A percentile compares a stretch with the other conserved stretches of the same genome.
phyloP scores from a whole-genome alignment of 2,113 vertebrate genomes.

The Neofelis nebulosa region DNA sequence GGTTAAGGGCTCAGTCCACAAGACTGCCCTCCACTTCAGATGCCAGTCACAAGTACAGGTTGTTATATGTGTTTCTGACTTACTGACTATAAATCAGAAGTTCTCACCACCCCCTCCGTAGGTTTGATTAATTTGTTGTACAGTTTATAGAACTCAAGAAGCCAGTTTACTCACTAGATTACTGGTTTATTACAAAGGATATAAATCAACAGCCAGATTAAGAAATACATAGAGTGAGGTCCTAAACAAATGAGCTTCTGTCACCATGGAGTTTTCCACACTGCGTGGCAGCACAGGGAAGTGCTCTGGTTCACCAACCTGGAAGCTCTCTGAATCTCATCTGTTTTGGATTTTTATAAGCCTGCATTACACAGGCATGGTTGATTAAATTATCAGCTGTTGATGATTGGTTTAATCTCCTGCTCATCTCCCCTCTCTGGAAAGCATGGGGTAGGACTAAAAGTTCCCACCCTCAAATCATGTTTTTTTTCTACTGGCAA shows the following conservation, averaged over 20 bases:
- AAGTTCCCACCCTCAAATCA: background rate
- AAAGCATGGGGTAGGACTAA: background rate
- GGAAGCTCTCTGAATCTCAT: background rate
- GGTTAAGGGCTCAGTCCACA: background rate
- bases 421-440: background rate
- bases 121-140: background rate
- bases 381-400: background rate
- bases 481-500: background rate
- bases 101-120: background rate
- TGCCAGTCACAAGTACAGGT: background rate
- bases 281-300: background rate
- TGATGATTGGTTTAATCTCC: background rate
- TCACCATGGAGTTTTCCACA: background rate
- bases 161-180: background rate
- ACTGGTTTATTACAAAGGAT: background rate
- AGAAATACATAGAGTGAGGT: background rate
- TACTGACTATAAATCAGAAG: background rate
- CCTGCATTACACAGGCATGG: background rate
- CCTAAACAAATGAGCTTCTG: background rate
- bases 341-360: background rate
- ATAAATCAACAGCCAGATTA: background rate
- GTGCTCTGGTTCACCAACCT: background rate
- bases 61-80: background rate
- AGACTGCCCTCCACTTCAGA: background rate
- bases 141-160: background rate